Percentiles rank a stretch among this genome's conserved stretches.
These are phyloP conservation scores for Ostrea denselamellosa DNA, from an alignment of 1,140 invertebrate genomes.

Conservation along the genomic window DNA sequence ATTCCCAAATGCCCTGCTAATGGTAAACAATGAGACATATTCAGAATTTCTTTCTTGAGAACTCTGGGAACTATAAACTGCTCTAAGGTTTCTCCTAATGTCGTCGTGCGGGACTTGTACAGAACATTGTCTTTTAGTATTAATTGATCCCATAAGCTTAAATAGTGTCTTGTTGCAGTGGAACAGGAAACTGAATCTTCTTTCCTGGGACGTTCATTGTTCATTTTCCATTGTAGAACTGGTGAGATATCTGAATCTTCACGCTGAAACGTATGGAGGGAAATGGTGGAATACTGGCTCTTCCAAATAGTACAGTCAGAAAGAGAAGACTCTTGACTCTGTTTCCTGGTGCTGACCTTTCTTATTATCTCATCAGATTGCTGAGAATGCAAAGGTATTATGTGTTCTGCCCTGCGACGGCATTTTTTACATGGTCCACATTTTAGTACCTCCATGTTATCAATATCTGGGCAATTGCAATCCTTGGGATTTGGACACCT, in stretches of 20 bases:
- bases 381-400: not conserved
- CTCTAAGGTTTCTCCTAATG: not conserved
- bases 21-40: conserved; percentile 48
- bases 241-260: conserved; percentile 32
- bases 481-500: conserved; percentile 44
- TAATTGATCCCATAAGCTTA: conserved; percentile 1
- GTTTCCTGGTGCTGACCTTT: no score
- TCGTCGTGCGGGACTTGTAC: not conserved
- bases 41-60: conserved; percentile 48
- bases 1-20: conserved; percentile 51
- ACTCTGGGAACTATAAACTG: conserved; percentile 48
- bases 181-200: not conserved
- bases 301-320: not conserved
- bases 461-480: conserved; percentile 9
- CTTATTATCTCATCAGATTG: not conserved
- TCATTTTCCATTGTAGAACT: not conserved
- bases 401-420: not conserved
- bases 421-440: conserved; percentile 46
- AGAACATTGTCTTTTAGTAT: not conserved
- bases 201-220: not conserved
- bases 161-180: conserved; percentile 16
- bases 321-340: not conserved
- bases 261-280: not conserved
- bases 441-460: conserved; percentile 26
- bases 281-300: not conserved